These are phyloP conservation scores for Myripristis jacobus DNA, from an alignment of 2,797 vertebrate species.

Conservation along the genomic window DNA sequence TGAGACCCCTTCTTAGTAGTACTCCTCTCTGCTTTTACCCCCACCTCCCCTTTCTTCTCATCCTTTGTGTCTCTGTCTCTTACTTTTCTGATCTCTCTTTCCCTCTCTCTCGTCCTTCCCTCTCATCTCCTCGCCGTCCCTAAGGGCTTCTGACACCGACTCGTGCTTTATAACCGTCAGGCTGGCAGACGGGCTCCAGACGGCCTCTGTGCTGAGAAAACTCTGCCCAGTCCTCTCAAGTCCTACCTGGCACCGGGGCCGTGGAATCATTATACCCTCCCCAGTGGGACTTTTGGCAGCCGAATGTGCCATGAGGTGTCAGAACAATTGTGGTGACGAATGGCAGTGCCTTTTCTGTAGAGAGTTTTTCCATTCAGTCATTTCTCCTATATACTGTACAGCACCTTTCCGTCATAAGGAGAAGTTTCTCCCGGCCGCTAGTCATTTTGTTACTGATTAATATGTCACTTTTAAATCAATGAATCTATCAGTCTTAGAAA, in stretches of 20 bases:
- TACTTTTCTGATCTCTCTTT: neutral
- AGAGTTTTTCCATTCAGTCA: constrained; percentile 28
- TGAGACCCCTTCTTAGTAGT: neutral
- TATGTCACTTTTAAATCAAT: neutral
- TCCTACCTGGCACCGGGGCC: constrained; percentile 36
- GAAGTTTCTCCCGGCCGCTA: neutral
- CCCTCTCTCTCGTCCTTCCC: neutral
- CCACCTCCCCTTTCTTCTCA: neutral
- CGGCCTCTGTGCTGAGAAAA: constrained; percentile 10
- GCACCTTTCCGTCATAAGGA: neutral
- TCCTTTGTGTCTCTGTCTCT: neutral
- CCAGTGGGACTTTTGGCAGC: constrained; percentile 37
- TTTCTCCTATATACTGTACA: neutral
- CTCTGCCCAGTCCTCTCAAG: constrained; percentile 13
- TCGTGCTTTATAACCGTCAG: constrained; percentile 6
- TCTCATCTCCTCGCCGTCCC: constrained; percentile 12
- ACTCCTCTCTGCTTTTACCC: neutral
- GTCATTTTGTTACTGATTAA: neutral
- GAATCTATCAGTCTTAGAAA: neutral
- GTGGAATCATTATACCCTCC: constrained; percentile 27
- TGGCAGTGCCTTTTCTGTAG: constrained; percentile 18
- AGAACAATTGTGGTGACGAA: constrained; percentile 27
- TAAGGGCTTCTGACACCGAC: constrained; percentile 7
- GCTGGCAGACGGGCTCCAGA: constrained; percentile 18
- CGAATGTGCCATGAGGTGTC: constrained; percentile 12